Evolutionary conservation across 2,113 vertebrate species (phyloP).

Genomic region (Nannospalax galili): DNA sequence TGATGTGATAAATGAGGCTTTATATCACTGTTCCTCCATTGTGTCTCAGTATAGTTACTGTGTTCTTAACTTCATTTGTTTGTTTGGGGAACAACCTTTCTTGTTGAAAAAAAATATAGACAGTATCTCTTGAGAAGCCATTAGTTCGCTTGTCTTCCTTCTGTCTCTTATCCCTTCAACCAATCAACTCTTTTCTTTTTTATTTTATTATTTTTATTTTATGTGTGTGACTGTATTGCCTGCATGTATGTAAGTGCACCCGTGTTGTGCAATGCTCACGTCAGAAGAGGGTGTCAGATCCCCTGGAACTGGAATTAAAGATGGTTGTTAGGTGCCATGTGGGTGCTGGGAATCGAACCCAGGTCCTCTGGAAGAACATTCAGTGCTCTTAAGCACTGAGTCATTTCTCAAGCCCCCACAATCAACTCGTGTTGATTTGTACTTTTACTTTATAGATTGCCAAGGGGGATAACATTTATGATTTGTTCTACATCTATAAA

Average conservation of each 20-base stretch:
- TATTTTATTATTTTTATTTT: no score
- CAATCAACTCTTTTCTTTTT: constrained; percentile 15
- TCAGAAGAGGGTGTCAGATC: no score
- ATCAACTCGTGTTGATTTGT: no score
- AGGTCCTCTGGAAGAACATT: no score
- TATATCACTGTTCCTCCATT: constrained; percentile 39
- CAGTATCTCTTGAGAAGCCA: not conserved
- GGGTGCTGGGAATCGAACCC: no score
- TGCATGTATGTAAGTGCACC: no score
- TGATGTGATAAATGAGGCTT: constrained; percentile 17
- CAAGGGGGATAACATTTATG: constrained; percentile 31
- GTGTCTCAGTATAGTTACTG: not conserved
- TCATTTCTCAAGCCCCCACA: no score
- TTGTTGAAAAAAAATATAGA: constrained; percentile 18
- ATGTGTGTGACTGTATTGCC: no score
- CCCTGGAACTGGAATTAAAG: no score
- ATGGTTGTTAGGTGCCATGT: no score
- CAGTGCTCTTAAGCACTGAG: no score
- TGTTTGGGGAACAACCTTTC: constrained; percentile 30
- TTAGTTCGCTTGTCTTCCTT: not conserved
- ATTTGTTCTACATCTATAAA: constrained; percentile 40
- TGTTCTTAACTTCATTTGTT: constrained; percentile 8
- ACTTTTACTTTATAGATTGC: constrained; percentile 48
- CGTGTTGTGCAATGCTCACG: no score
- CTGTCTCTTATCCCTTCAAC: constrained; percentile 11